Conservation (phyloP, 2,797 vertebrate species). For the Gambusia yucatana region DNA sequence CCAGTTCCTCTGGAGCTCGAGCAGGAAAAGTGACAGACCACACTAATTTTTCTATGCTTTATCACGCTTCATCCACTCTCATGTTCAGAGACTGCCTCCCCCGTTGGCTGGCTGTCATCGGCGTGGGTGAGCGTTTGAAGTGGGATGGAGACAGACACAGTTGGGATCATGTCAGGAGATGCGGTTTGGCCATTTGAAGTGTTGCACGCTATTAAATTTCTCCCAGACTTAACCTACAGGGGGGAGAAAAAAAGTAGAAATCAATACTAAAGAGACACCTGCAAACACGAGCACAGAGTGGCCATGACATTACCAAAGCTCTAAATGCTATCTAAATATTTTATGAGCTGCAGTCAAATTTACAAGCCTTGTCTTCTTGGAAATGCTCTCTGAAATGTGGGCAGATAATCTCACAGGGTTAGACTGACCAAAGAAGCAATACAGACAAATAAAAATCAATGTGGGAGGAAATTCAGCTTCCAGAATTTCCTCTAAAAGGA, state of each 20-base stretch:
- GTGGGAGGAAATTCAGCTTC: conserved; percentile 23
- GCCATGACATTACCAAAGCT: conserved; percentile 27
- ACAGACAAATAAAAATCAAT: conserved; percentile 7
- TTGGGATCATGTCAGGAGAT: conserved; percentile 63
- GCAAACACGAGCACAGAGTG: neutral
- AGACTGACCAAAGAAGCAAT: conserved; percentile 29
- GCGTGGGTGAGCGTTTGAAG: conserved; percentile 69
- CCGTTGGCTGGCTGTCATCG: conserved; percentile 51
- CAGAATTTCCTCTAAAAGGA: conserved; percentile 4
- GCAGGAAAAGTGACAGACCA: conserved; percentile 39
- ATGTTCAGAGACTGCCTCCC: conserved; percentile 60
- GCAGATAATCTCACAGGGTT: conserved; percentile 38
- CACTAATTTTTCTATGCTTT: conserved; percentile 40
- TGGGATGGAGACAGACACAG: conserved; percentile 74
- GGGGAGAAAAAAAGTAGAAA: neutral
- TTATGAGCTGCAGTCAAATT: conserved; percentile 65
- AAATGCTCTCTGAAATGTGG: conserved; percentile 50
- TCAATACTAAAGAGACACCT: neutral
- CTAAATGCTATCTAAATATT: conserved; percentile 66
- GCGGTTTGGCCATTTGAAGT: conserved; percentile 55
- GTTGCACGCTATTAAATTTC: conserved; percentile 45
- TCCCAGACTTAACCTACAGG: conserved; percentile 62
- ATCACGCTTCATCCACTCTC: conserved; percentile 69
- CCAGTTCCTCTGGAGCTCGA: conserved; percentile 29
- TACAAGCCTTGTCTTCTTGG: conserved; percentile 55